Evolutionary conservation across 1,140 invertebrate genomes (phyloP).

Genomic region (Delia radicum): DNA sequence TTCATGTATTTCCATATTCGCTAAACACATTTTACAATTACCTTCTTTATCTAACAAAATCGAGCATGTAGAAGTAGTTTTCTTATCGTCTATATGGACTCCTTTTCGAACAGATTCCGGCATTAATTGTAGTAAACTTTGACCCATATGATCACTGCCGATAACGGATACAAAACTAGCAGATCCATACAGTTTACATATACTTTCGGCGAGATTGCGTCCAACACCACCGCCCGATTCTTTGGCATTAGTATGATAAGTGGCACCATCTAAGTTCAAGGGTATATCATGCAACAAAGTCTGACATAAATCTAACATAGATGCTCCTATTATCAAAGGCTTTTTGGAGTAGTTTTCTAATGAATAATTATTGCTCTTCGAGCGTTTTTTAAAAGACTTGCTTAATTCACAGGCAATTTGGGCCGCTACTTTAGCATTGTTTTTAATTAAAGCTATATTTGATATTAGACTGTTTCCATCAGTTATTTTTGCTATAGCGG

Average conservation of each 20-base stretch:
- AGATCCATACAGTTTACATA: constrained; percentile 68
- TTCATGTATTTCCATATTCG: constrained; percentile 81
- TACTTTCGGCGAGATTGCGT: constrained; percentile 84
- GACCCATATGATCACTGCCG: constrained; percentile 68
- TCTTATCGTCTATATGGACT: constrained; percentile 52
- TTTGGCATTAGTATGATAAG: constrained; percentile 66
- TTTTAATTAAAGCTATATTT: constrained; percentile 89
- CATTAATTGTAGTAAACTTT: constrained; percentile 56
- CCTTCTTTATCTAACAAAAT: constrained; percentile 71
- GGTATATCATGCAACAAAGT: constrained; percentile 35
- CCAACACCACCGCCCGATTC: constrained; percentile 82
- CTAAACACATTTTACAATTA: constrained; percentile 76
- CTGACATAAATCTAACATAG: constrained; percentile 46
- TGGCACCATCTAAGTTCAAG: constrained; percentile 74
- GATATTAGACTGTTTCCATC: constrained; percentile 76
- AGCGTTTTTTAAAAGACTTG: neutral
- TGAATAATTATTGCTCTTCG: neutral
- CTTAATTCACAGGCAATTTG: constrained; percentile 66
- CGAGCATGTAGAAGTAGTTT: constrained; percentile 71
- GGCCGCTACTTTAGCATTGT: constrained; percentile 85
- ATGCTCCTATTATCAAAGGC: constrained; percentile 45
- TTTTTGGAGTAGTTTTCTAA: neutral
- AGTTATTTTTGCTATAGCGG: constrained; percentile 75
- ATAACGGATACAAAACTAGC: constrained; percentile 78
- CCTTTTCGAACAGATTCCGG: constrained; percentile 44